Conservation (phyloP, 2,888 invertebrate species). For the Idaea aversata region DNA sequence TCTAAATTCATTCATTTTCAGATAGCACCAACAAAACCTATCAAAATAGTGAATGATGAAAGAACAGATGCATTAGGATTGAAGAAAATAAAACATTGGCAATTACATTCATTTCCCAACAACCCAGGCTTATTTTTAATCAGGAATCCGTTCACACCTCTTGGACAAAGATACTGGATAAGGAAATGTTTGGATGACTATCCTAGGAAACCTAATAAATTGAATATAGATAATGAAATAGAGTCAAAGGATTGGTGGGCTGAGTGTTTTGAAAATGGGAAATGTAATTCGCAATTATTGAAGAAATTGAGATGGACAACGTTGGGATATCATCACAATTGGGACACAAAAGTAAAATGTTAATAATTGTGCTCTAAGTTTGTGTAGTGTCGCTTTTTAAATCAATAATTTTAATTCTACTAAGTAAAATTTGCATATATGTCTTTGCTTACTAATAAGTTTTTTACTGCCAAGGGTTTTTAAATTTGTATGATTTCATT, state of each 20-base stretch:
- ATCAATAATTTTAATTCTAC: not conserved
- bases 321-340: slow-evolving; percentile 98
- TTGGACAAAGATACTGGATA: slow-evolving; percentile 92
- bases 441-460: no score
- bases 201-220: slow-evolving; percentile 85
- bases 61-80: slow-evolving; percentile 54
- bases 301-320: slow-evolving; percentile 93
- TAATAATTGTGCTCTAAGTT: slow-evolving; percentile 32
- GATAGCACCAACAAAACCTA: slow-evolving; percentile 20
- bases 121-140: slow-evolving; percentile 90
- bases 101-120: slow-evolving; percentile 79
- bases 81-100: slow-evolving; percentile 75
- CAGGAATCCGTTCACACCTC: slow-evolving; percentile 88
- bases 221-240: slow-evolving; percentile 82
- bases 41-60: slow-evolving; percentile 31
- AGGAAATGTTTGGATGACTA: slow-evolving; percentile 88
- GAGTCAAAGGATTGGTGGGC: slow-evolving; percentile 83
- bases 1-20: slow-evolving; percentile 23
- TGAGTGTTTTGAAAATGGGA: slow-evolving; percentile 67
- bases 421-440: not conserved
- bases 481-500: no score
- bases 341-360: slow-evolving; percentile 92
- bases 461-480: no score
- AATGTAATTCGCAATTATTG: slow-evolving; percentile 55
- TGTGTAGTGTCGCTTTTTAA: slow-evolving; percentile 10